A percentile compares a stretch with the other conserved stretches of the same genome.
phyloP scores from a whole-genome alignment of 2,113 vertebrate genomes.

The Mesocricetus auratus region DNA sequence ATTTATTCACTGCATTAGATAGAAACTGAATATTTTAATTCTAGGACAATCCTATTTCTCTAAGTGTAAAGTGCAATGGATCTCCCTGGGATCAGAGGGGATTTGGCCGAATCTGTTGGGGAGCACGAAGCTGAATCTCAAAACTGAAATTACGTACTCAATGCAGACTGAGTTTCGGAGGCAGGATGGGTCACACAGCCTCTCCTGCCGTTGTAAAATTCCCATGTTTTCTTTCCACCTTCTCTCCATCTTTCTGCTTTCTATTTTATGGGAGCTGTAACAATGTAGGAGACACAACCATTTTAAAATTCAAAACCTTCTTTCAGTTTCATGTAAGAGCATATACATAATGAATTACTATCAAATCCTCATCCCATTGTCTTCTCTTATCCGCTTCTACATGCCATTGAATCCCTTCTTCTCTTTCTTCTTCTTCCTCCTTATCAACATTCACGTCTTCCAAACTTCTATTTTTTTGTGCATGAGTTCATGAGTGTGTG shows the following conservation, averaged over 20 bases:
- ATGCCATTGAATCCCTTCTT: neutral
- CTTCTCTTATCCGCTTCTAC: neutral
- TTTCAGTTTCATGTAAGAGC: neutral
- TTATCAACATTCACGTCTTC: neutral
- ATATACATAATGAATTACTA: neutral
- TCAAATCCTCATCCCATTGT: neutral
- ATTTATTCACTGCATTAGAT: slow-evolving; percentile 44
- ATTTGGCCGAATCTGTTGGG: neutral
- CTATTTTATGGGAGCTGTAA: neutral
- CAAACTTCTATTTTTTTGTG: too few relatives aligned
- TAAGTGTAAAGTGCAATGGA: neutral
- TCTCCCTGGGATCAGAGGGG: neutral
- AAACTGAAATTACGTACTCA: neutral
- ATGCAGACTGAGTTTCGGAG: neutral
- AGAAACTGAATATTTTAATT: slow-evolving; percentile 40
- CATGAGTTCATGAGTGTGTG: neutral
- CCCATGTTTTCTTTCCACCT: neutral
- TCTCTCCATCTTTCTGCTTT: neutral
- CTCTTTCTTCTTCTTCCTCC: neutral
- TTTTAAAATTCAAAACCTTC: neutral
- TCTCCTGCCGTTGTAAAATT: neutral
- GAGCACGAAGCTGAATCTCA: neutral
- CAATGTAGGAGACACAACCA: neutral
- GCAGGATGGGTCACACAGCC: neutral
- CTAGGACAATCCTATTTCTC: neutral